phyloP scores from a whole-genome alignment of 2,888 invertebrate species.

The Eupithecia abbreviata region DNA sequence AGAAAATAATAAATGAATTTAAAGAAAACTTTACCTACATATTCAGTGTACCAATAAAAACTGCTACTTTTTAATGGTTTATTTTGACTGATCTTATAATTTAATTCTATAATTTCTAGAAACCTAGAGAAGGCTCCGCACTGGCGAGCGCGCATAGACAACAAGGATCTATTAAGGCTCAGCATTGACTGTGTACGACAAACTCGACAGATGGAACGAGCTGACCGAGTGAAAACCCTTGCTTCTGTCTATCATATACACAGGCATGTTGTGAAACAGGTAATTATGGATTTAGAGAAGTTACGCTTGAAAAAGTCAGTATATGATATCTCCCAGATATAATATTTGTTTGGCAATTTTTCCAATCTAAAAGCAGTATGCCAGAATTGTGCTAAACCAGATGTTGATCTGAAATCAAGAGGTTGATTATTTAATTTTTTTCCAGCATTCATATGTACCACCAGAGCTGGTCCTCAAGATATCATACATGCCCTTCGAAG shows the following conservation, averaged over 20 bases:
- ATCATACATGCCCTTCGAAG: slow-evolving; percentile 71
- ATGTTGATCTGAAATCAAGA: too few relatives aligned
- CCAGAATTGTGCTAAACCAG: too few relatives aligned
- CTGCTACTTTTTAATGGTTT: not conserved
- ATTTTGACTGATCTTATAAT: not conserved
- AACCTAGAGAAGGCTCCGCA: slow-evolving; percentile 69
- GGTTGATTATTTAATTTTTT: not conserved
- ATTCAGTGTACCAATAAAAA: not conserved
- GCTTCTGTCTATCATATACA: slow-evolving; percentile 73
- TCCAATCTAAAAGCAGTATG: too few relatives aligned
- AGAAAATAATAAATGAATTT: too few relatives aligned
- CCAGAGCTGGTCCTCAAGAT: slow-evolving; percentile 70
- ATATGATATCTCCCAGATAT: too few relatives aligned
- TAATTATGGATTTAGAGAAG: slow-evolving; percentile 32
- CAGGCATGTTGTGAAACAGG: slow-evolving; percentile 59
- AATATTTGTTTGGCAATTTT: too few relatives aligned
- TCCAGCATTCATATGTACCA: slow-evolving; percentile 61
- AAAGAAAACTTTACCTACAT: too few relatives aligned
- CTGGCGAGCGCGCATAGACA: slow-evolving; percentile 64
- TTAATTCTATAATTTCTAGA: slow-evolving; percentile 52
- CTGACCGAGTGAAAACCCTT: slow-evolving; percentile 63
- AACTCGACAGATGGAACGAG: slow-evolving; percentile 52
- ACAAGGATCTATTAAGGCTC: slow-evolving; percentile 57
- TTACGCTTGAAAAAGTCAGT: not conserved
- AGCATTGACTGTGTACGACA: slow-evolving; percentile 67